Percentiles rank a stretch among this genome's conserved stretches.
These are phyloP conservation scores for Bembecia ichneumoniformis DNA, from an alignment of 2,888 invertebrate genomes.

Conservation along the genomic window DNA sequence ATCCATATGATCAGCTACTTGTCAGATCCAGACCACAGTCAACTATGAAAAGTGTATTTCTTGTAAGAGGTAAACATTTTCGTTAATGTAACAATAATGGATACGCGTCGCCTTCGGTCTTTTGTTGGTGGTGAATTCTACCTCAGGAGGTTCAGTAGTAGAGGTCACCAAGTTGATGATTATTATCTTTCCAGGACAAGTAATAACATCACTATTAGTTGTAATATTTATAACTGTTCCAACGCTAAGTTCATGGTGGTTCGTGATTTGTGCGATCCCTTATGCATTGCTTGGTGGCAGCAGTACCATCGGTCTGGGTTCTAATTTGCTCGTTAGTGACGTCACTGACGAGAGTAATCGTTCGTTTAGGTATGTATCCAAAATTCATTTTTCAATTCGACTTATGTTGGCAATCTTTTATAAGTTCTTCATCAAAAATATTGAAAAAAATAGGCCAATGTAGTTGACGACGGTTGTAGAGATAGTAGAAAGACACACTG, in stretches of 20 bases:
- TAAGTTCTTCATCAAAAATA: background rate
- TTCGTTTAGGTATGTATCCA: slow-evolving; percentile 7
- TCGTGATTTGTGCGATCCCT: slow-evolving; percentile 8
- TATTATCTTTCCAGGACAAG: slow-evolving; percentile 5
- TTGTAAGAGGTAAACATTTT: too few species aligned
- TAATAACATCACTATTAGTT: slow-evolving; percentile 4
- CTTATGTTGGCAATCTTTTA: background rate
- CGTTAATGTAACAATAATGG: too few species aligned
- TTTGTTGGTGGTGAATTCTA: too few species aligned
- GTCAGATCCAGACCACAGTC: too few species aligned
- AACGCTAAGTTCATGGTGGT: slow-evolving; percentile 9
- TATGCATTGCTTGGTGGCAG: slow-evolving; percentile 8
- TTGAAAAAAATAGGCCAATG: too few species aligned
- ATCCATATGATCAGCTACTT: too few species aligned
- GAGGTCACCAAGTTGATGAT: too few species aligned
- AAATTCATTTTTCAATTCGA: background rate
- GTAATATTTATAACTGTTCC: slow-evolving; percentile 5
- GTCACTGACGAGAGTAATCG: slow-evolving; percentile 5
- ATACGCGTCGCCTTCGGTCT: too few species aligned
- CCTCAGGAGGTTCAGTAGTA: too few species aligned
- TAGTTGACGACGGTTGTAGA: too few species aligned
- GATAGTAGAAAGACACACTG: too few species aligned
- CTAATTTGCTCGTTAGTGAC: slow-evolving; percentile 8
- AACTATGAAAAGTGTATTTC: too few species aligned
- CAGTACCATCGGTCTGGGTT: slow-evolving; percentile 8